These are phyloP conservation scores for Bombus ignitus DNA, from an alignment of 1,140 invertebrate genomes.

Conservation along the genomic window DNA sequence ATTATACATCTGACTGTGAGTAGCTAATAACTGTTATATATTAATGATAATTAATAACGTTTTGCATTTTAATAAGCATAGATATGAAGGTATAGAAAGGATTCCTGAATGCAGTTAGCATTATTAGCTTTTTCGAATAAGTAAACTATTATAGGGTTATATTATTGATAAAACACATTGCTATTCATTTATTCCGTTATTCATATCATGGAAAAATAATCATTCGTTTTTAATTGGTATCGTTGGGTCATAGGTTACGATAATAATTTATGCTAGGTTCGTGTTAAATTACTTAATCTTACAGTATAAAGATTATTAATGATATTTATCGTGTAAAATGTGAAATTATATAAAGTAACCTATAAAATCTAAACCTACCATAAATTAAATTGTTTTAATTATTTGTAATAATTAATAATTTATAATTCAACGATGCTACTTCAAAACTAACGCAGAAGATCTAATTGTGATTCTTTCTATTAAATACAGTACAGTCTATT, in stretches of 20 bases:
- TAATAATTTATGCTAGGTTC: not conserved
- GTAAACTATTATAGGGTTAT: not conserved
- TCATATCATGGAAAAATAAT: not conserved
- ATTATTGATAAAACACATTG: too few species aligned
- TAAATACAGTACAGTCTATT: too few species aligned
- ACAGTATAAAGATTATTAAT: not conserved
- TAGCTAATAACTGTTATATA: not conserved
- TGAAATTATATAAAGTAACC: not conserved
- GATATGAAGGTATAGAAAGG: not conserved
- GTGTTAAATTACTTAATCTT: not conserved
- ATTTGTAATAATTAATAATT: too few species aligned
- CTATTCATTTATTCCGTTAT: not conserved
- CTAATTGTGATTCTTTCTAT: too few species aligned
- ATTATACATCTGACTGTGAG: not conserved
- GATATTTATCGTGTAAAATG: not conserved
- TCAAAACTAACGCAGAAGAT: too few species aligned
- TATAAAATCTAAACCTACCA: not conserved
- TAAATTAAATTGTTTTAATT: too few species aligned
- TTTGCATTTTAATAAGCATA: not conserved
- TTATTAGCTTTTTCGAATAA: not conserved
- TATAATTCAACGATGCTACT: too few species aligned
- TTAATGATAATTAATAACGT: not conserved
- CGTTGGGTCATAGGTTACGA: not conserved
- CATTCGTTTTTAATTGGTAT: not conserved
- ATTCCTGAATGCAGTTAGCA: not conserved